These are phyloP conservation scores for Buathra laborator DNA, from an alignment of 2,888 invertebrate genomes.

Conservation along the genomic window DNA sequence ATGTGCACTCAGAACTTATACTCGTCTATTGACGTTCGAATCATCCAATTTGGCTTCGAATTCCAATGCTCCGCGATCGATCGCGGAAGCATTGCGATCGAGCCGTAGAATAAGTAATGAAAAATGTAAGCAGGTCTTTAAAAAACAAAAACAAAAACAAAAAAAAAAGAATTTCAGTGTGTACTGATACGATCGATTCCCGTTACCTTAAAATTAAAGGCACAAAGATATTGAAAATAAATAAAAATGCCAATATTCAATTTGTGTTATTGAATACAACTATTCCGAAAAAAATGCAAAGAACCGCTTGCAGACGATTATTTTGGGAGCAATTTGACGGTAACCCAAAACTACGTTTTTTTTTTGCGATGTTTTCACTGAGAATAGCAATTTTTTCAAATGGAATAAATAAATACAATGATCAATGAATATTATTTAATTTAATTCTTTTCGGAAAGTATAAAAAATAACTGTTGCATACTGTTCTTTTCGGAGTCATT, in stretches of 20 bases:
- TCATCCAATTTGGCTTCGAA: background rate
- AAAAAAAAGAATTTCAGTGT: background rate
- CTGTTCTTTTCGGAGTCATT: no score
- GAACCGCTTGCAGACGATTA: no score
- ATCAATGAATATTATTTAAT: background rate
- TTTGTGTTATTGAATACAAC: background rate
- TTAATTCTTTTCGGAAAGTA: no score
- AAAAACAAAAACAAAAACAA: no score
- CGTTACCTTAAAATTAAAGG: background rate
- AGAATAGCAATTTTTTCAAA: background rate
- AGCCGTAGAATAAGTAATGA: background rate
- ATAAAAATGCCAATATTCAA: background rate
- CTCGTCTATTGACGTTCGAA: conserved; percentile 1
- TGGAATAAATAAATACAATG: background rate
- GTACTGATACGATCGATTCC: background rate
- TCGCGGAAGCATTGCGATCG: background rate
- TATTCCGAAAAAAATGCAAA: no score
- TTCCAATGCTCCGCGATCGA: background rate
- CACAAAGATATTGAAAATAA: conserved; percentile 12
- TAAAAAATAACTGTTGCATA: no score
- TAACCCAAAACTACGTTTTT: background rate
- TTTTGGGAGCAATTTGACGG: background rate
- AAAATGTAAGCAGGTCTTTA: background rate
- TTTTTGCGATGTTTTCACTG: background rate
- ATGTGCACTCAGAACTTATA: background rate